Evolutionary conservation across 2,113 vertebrate species (phyloP).

Genomic region (Glareola pratincola): DNA sequence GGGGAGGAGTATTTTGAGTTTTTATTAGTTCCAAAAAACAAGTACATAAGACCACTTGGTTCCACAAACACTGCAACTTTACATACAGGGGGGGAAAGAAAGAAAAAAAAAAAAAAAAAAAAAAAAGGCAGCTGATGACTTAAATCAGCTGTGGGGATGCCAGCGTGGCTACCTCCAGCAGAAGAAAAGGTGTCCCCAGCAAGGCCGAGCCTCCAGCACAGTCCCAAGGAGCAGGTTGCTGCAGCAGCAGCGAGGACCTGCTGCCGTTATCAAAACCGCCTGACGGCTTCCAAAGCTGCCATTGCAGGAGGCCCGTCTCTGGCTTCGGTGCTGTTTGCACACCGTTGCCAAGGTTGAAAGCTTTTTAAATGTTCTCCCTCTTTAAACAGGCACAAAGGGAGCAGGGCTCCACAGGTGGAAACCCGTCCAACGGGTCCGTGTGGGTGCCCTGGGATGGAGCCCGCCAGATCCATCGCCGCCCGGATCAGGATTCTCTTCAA

Average conservation of each 20-base stretch:
- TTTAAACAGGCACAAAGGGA: neutral
- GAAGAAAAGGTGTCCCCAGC: neutral
- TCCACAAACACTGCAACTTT: neutral
- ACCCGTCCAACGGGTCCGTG: slow-evolving; percentile 68
- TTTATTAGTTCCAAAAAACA: neutral
- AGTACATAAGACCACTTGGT: fast-evolving
- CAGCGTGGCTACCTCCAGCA: neutral
- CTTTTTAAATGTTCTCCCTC: neutral
- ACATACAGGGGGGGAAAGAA: neutral
- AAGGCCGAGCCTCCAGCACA: neutral
- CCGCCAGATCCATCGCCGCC: fast-evolving
- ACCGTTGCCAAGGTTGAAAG: neutral
- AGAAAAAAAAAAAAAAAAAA: neutral
- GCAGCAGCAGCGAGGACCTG: slow-evolving; percentile 1
- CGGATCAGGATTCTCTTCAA: neutral
- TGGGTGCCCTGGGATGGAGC: neutral
- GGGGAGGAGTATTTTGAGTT: neutral
- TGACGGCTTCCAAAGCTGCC: neutral
- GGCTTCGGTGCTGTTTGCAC: neutral
- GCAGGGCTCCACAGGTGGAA: slow-evolving; percentile 47
- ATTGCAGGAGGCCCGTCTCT: neutral
- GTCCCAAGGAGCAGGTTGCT: neutral
- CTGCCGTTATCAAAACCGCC: neutral
- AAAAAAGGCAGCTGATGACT: neutral
- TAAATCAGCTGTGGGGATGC: neutral